These are phyloP conservation scores for Idaea aversata DNA, from an alignment of 2,888 invertebrate species.

Conservation along the genomic window DNA sequence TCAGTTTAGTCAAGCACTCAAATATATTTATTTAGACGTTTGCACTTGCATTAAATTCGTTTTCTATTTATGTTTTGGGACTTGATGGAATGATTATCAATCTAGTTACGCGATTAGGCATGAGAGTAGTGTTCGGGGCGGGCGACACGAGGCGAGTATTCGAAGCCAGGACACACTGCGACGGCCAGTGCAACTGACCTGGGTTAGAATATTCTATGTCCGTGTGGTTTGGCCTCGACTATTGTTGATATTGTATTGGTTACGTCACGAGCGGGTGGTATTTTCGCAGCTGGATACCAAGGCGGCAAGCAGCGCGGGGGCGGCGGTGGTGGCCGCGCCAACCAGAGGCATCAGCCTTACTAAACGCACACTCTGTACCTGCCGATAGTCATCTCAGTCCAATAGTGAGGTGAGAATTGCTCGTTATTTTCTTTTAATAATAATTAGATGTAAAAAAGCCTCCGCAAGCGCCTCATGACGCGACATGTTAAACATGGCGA, in stretches of 20 bases:
- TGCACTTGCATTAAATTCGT: background rate
- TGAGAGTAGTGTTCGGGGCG: background rate
- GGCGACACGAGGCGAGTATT: background rate
- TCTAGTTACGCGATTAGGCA: background rate
- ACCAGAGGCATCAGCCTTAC: conserved; percentile 94
- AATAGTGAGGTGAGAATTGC: conserved; percentile 66
- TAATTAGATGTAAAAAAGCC: background rate
- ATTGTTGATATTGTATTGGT: background rate
- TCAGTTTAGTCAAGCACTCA: background rate
- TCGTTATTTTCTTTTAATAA: background rate
- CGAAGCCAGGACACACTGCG: background rate
- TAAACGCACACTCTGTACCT: conserved; percentile 72
- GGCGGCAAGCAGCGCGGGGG: conserved; percentile 92
- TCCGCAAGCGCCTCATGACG: background rate
- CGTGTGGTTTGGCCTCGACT: background rate
- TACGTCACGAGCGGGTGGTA: conserved; percentile 16
- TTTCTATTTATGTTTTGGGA: background rate
- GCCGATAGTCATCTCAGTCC: conserved; percentile 75
- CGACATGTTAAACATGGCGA: too few relatives aligned
- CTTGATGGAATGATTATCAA: background rate
- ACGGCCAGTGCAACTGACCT: background rate
- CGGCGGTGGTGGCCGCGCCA: conserved; percentile 86
- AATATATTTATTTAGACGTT: background rate
- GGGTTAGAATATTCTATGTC: background rate
- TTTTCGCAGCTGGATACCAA: conserved; percentile 82